Conservation (phyloP, 2,797 vertebrate species). For the Cetoscarus ocellatus region DNA sequence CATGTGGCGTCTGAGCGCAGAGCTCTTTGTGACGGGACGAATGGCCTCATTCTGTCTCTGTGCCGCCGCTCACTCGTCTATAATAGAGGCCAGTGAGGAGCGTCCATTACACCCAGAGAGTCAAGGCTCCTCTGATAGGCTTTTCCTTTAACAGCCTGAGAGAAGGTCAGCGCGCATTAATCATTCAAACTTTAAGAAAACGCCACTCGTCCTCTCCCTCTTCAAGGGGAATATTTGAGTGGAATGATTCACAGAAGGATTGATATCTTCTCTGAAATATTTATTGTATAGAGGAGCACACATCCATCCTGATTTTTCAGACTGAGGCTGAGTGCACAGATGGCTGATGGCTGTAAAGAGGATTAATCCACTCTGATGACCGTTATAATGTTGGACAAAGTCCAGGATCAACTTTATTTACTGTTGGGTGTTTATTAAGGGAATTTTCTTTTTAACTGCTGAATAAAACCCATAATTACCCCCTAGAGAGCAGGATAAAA, state of each 20-base stretch:
- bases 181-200: conserved; percentile 25
- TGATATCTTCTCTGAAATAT: conserved; percentile 16
- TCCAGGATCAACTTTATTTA: conserved; percentile 54
- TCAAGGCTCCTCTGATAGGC: conserved; percentile 12
- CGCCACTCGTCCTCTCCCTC: background rate
- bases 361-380: conserved; percentile 57
- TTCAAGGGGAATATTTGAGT: conserved; percentile 27
- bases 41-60: conserved; percentile 77
- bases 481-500: conserved; percentile 1
- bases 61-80: conserved; percentile 32
- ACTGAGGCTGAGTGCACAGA: conserved; percentile 54
- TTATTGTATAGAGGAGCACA: conserved; percentile 6
- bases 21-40: conserved; percentile 36
- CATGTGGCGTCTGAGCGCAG: conserved; percentile 23
- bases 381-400: conserved; percentile 37
- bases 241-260: conserved; percentile 13
- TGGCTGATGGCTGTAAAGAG: conserved; percentile 64
- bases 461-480: conserved; percentile 32
- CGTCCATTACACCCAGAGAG: conserved; percentile 25
- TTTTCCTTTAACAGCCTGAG: conserved; percentile 30
- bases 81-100: conserved; percentile 56
- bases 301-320: conserved; percentile 1
- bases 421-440: conserved; percentile 15
- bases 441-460: conserved; percentile 19
- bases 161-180: conserved; percentile 37